phyloP scores from a whole-genome alignment of 2,113 vertebrate species.

The Morone chrysops region DNA sequence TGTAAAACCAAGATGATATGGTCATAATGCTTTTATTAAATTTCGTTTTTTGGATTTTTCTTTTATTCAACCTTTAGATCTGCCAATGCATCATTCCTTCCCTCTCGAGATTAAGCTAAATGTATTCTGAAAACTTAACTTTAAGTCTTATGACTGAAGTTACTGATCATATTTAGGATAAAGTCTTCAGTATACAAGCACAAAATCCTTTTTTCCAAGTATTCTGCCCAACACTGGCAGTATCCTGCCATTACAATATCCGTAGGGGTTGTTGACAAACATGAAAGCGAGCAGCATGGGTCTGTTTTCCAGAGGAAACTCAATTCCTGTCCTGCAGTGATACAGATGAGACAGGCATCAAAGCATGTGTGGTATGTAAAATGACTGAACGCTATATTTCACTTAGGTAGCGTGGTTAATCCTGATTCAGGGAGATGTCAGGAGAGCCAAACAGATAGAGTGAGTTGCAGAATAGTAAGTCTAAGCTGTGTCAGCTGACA shows the following conservation, averaged over 20 bases:
- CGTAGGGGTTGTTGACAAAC: conserved; percentile 66
- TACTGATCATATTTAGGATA: conserved; percentile 14
- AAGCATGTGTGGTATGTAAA: conserved; percentile 62
- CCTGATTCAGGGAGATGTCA: conserved; percentile 16
- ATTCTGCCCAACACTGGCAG: conserved; percentile 8
- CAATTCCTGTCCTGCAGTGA: conserved; percentile 68
- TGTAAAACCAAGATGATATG: too few species aligned
- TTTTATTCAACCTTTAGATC: neutral
- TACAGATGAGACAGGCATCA: conserved; percentile 59
- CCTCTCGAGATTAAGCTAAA: neutral
- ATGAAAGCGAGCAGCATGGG: conserved; percentile 63
- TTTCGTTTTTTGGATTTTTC: neutral
- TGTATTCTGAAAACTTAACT: neutral
- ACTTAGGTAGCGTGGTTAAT: conserved; percentile 43
- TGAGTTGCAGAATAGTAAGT: neutral
- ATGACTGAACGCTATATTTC: conserved; percentile 32
- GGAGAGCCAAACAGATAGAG: conserved; percentile 11
- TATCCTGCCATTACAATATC: conserved; percentile 29
- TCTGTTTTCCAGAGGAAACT: conserved; percentile 65
- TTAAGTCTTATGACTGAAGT: neutral
- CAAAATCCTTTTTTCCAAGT: conserved; percentile 10
- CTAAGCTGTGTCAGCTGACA: conserved; percentile 21
- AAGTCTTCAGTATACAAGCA: conserved; percentile 23
- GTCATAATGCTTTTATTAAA: neutral
- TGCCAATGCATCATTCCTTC: neutral